Evolutionary conservation across 2,888 invertebrate genomes (phyloP).

Genomic region (Drosophila imparisetae): DNA sequence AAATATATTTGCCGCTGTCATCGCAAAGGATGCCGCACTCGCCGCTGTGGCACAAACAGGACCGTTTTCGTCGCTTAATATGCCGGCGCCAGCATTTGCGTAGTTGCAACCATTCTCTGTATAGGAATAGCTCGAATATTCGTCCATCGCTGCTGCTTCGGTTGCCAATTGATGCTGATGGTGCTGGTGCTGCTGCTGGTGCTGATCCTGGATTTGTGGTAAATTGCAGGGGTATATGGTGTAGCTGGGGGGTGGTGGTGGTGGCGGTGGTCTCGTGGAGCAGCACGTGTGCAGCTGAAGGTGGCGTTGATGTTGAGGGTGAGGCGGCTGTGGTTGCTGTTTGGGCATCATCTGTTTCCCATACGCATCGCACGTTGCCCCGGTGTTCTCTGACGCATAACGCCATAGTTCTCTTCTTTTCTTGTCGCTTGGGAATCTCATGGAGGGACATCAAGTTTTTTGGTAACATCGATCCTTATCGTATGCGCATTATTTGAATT

Average conservation of each 20-base stretch:
- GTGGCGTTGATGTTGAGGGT: slow-evolving; percentile 82
- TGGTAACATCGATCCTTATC: slow-evolving; percentile 85
- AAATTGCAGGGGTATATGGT: slow-evolving; percentile 45
- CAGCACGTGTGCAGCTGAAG: slow-evolving; percentile 58
- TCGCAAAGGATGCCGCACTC: slow-evolving; percentile 55
- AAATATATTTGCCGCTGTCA: slow-evolving; percentile 75
- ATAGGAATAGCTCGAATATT: slow-evolving; percentile 58
- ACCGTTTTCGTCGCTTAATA: slow-evolving; percentile 73
- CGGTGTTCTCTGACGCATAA: slow-evolving; percentile 83
- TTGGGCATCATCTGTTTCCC: slow-evolving; percentile 66
- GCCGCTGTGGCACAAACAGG: slow-evolving; percentile 7
- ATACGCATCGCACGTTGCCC: slow-evolving; percentile 75
- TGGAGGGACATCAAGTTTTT: slow-evolving; percentile 85
- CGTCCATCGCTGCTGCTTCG: slow-evolving; percentile 35
- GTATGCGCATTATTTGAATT: slow-evolving; percentile 84
- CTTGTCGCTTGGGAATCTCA: slow-evolving; percentile 85
- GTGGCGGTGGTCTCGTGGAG: slow-evolving; percentile 42
- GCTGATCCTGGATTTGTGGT: slow-evolving; percentile 40
- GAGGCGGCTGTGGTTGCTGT: slow-evolving; percentile 83
- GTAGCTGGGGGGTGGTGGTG: slow-evolving; percentile 67
- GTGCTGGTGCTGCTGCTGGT: slow-evolving; percentile 19
- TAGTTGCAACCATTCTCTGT: slow-evolving; percentile 74
- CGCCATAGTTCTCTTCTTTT: slow-evolving; percentile 85
- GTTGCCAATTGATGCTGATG: slow-evolving; percentile 33
- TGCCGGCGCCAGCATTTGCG: slow-evolving; percentile 80